These are phyloP conservation scores for Limnephilus rhombicus DNA, from an alignment of 2,888 invertebrate species.

Conservation along the genomic window DNA sequence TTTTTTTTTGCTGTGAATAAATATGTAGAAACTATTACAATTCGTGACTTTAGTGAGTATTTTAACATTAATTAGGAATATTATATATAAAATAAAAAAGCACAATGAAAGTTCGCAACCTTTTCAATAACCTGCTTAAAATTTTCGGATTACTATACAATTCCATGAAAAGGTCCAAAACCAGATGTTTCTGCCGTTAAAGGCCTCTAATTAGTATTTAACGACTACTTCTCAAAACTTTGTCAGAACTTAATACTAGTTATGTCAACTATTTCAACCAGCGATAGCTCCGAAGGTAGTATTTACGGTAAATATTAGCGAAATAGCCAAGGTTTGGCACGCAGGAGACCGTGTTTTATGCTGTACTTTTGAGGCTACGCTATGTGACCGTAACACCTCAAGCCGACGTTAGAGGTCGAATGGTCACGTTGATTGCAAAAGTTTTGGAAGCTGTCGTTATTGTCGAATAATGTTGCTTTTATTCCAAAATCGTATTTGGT, in stretches of 20 bases:
- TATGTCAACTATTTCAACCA: conserved; percentile 27
- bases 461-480: conserved; percentile 21
- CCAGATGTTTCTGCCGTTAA: background rate
- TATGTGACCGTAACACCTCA: conserved; percentile 25
- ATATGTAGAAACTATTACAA: too few relatives aligned
- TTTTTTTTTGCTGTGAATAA: too few relatives aligned
- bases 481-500: background rate
- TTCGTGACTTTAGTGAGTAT: background rate
- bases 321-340: conserved; percentile 18
- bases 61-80: background rate
- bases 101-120: background rate
- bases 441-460: conserved; percentile 40
- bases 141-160: background rate
- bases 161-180: background rate
- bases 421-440: conserved; percentile 52
- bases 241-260: conserved; percentile 40
- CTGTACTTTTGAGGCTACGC: conserved; percentile 26
- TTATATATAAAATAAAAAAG: background rate
- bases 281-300: conserved; percentile 33
- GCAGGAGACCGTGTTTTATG: conserved; percentile 23
- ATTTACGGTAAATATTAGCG: conserved; percentile 27
- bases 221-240: conserved; percentile 23
- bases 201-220: conserved; percentile 33
- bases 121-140: background rate
- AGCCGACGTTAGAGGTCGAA: conserved; percentile 4